phyloP scores from a whole-genome alignment of 2,888 invertebrate genomes.

The Cataglyphis cursor region DNA sequence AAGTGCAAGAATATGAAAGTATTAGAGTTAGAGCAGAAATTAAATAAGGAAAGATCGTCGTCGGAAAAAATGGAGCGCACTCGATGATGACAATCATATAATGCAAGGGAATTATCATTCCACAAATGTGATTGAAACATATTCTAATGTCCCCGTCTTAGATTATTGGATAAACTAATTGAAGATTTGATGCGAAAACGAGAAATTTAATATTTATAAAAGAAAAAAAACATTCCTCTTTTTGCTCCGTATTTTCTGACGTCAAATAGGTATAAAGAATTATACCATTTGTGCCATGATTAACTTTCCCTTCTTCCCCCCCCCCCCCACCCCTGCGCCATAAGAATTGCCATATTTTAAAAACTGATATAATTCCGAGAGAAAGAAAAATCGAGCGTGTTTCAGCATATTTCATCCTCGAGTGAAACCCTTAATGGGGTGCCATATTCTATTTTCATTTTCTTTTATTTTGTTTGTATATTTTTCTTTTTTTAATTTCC shows the following conservation, averaged over 20 bases:
- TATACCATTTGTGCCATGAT: constrained; percentile 72
- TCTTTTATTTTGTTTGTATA: constrained; percentile 34
- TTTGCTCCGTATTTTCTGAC: constrained; percentile 7
- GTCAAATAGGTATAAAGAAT: constrained; percentile 50
- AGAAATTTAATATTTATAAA: background rate
- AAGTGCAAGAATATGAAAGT: constrained; percentile 20
- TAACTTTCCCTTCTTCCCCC: constrained; percentile 37
- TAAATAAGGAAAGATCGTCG: constrained; percentile 26
- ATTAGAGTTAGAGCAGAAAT: constrained; percentile 49
- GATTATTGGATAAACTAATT: background rate
- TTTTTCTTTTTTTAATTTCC: background rate
- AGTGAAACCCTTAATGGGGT: constrained; percentile 39
- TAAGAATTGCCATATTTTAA: constrained; percentile 78
- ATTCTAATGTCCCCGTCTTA: background rate
- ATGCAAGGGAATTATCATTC: background rate
- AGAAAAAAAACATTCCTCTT: background rate
- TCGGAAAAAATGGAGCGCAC: constrained; percentile 15
- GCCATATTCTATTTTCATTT: constrained; percentile 65
- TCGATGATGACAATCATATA: constrained; percentile 29
- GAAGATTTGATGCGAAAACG: background rate
- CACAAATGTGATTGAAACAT: background rate
- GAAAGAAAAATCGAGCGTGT: constrained; percentile 3
- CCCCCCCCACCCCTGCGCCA: constrained; percentile 64
- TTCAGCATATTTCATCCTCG: constrained; percentile 14
- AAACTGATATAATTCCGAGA: constrained; percentile 39